These are phyloP conservation scores for Bovichtus diacanthus DNA, from an alignment of 2,797 vertebrate genomes.

Conservation along the genomic window DNA sequence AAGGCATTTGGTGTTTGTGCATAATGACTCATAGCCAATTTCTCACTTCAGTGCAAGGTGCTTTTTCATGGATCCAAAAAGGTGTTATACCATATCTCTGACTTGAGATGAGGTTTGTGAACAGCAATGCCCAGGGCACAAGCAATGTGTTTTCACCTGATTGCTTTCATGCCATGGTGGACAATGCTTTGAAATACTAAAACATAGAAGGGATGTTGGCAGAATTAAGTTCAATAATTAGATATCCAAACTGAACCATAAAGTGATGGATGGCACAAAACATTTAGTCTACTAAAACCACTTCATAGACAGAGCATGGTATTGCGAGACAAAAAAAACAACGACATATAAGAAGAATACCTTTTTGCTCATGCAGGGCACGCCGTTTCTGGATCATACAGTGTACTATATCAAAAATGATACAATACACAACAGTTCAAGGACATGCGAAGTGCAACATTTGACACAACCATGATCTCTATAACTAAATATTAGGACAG, in stretches of 20 bases:
- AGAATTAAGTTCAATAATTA: slow-evolving; percentile 47
- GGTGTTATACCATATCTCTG: slow-evolving; percentile 78
- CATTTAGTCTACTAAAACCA: slow-evolving; percentile 22
- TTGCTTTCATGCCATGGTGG: slow-evolving; percentile 70
- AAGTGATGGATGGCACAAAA: slow-evolving; percentile 20
- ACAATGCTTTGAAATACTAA: slow-evolving; percentile 65
- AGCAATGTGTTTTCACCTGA: slow-evolving; percentile 76
- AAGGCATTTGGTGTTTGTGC: slow-evolving; percentile 80
- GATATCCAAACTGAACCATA: slow-evolving; percentile 43
- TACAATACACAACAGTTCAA: slow-evolving; percentile 29
- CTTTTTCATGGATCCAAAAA: slow-evolving; percentile 78
- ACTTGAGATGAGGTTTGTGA: slow-evolving; percentile 74
- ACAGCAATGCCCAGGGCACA: slow-evolving; percentile 68
- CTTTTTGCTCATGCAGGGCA: background rate
- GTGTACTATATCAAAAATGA: background rate
- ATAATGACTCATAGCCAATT: slow-evolving; percentile 84
- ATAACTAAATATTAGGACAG: slow-evolving; percentile 48
- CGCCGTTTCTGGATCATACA: background rate
- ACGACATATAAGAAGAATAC: background rate
- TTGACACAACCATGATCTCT: slow-evolving; percentile 36
- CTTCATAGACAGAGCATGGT: slow-evolving; percentile 7
- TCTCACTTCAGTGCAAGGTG: slow-evolving; percentile 81
- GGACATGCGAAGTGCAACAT: slow-evolving; percentile 19
- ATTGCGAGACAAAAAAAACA: background rate
- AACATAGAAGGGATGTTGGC: slow-evolving; percentile 39